These are phyloP conservation scores for Philypnodon macrostomus DNA, from an alignment of 2,797 vertebrate species.

Conservation along the genomic window DNA sequence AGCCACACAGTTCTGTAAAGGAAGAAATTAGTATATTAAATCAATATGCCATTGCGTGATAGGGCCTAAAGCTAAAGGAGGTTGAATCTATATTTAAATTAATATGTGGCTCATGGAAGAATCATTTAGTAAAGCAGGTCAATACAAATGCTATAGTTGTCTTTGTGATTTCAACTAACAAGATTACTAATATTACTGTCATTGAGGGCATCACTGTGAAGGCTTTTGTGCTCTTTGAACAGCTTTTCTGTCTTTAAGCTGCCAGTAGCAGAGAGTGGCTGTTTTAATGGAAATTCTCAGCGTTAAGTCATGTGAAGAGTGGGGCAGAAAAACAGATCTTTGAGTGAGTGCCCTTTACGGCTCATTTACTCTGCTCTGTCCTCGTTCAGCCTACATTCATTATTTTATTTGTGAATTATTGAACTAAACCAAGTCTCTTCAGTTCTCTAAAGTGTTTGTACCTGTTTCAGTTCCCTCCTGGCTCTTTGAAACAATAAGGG, in stretches of 20 bases:
- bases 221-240: conserved; percentile 1
- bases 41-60: too few relatives aligned
- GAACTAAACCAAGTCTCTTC: background rate
- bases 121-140: too few relatives aligned
- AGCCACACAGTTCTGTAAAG: too few relatives aligned
- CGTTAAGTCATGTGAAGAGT: conserved; percentile 46
- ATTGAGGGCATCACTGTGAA: background rate
- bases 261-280: conserved; percentile 9
- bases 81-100: too few relatives aligned
- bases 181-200: too few relatives aligned
- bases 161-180: too few relatives aligned
- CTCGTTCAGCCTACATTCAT: conserved; percentile 14
- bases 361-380: conserved; percentile 18
- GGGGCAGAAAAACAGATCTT: conserved; percentile 19
- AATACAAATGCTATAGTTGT: too few relatives aligned
- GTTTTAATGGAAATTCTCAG: conserved; percentile 26
- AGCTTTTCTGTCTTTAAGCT: conserved; percentile 16
- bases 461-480: background rate
- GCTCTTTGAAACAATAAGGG: background rate
- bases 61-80: too few relatives aligned
- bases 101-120: too few relatives aligned
- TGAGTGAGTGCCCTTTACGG: conserved; percentile 11
- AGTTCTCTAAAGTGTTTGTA: background rate
- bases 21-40: too few relatives aligned
- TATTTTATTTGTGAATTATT: conserved; percentile 6